A percentile compares a stretch with the other conserved stretches of the same genome.
These are phyloP conservation scores for Temnopleurus reevesii DNA, from an alignment of 53 echinoderm and acorn worm genomes.

Conservation along the genomic window DNA sequence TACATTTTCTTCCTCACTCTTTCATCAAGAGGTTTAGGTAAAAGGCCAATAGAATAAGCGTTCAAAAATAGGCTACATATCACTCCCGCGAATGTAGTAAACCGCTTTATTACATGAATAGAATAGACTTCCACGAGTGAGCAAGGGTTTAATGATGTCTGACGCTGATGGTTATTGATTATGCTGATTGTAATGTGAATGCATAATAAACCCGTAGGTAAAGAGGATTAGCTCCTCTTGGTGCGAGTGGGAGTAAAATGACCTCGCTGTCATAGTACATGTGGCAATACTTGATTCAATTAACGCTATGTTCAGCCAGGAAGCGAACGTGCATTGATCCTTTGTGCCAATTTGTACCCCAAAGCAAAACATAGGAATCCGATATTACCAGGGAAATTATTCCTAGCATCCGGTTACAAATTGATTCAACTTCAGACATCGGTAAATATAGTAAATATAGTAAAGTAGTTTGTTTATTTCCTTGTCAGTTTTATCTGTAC, in stretches of 20 bases:
- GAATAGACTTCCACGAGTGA: neutral
- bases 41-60: neutral
- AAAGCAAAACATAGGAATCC: slow-evolving; percentile 1
- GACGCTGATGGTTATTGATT: neutral
- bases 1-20: too few species aligned
- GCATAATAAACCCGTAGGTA: neutral
- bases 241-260: neutral
- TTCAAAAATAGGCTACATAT: neutral
- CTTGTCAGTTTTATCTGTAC: neutral
- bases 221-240: neutral
- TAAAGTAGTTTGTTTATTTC: neutral
- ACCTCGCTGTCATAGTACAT: neutral
- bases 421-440: neutral
- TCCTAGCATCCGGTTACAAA: neutral
- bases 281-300: neutral
- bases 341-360: neutral
- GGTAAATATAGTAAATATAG: neutral
- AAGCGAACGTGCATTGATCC: neutral
- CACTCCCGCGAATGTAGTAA: too few species aligned
- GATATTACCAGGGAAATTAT: neutral
- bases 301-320: neutral
- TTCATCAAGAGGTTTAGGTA: too few species aligned
- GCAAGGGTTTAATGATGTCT: neutral
- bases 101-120: neutral
- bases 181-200: neutral